These are phyloP conservation scores for Pteria penguin DNA, from an alignment of 2,888 invertebrate genomes.

Conservation along the genomic window DNA sequence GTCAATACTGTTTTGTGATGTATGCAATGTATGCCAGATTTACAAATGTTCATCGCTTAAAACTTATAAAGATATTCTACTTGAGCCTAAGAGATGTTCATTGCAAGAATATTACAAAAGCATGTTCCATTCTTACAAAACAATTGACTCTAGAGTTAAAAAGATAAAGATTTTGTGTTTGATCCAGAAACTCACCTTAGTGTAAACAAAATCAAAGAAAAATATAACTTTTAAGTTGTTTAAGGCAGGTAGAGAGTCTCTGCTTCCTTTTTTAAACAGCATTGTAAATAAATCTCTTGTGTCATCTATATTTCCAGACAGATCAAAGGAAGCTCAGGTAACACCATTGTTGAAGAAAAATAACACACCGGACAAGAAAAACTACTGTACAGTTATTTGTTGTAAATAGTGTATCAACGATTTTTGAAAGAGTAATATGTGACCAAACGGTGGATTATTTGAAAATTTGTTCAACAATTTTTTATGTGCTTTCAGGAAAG, in stretches of 20 bases:
- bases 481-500: conserved; percentile 26
- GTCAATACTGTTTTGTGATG: no score
- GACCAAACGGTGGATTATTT: no score
- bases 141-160: no score
- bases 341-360: conserved; percentile 43
- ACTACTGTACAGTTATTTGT: conserved; percentile 44
- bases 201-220: not conserved
- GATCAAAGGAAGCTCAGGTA: conserved; percentile 35
- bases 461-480: not conserved
- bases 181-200: not conserved
- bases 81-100: no score
- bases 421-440: conserved; percentile 29
- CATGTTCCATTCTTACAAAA: no score
- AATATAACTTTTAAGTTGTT: not conserved
- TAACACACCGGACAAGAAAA: conserved; percentile 29
- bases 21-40: no score
- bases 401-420: conserved; percentile 34
- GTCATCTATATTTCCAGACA: conserved; percentile 16
- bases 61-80: no score
- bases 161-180: not conserved
- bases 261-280: not conserved
- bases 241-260: not conserved
- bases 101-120: no score
- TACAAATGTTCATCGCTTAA: no score
- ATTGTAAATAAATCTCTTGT: not conserved